Percentiles rank a stretch among this genome's conserved stretches.
Evolutionary conservation across 1,140 invertebrate species (phyloP).

Genomic region (Nomia melanderi): DNA sequence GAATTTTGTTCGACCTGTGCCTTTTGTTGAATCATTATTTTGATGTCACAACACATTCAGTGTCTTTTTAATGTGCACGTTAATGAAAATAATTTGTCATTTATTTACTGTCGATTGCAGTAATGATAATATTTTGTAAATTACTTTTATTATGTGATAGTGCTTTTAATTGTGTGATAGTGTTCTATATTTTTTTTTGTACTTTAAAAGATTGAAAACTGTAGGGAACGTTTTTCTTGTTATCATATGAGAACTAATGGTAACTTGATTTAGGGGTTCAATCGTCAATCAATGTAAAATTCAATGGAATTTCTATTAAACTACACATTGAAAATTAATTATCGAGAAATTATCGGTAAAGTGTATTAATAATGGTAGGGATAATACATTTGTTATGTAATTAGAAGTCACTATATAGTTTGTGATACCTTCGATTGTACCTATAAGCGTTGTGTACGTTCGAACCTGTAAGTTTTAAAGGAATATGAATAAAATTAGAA

Average conservation of each 20-base stretch:
- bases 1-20: no score
- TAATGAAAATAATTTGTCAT: no score
- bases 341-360: slow-evolving; percentile 10
- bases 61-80: no score
- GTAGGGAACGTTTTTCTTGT: neutral
- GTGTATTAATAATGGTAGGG: slow-evolving; percentile 25
- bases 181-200: no score
- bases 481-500: neutral
- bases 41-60: no score
- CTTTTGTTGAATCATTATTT: no score
- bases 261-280: neutral
- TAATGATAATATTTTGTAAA: no score
- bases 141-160: no score
- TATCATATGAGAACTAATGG: neutral
- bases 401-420: slow-evolving; percentile 32
- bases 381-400: slow-evolving; percentile 39
- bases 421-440: slow-evolving; percentile 39
- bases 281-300: neutral
- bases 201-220: no score
- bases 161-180: no score
- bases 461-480: slow-evolving; percentile 18
- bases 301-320: neutral
- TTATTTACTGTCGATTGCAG: no score
- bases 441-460: slow-evolving; percentile 28
- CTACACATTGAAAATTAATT: neutral